A percentile compares a stretch with the other conserved stretches of the same genome.
These are phyloP conservation scores for Quiscalus mexicanus DNA, from an alignment of 2,113 vertebrate genomes.

Conservation along the genomic window DNA sequence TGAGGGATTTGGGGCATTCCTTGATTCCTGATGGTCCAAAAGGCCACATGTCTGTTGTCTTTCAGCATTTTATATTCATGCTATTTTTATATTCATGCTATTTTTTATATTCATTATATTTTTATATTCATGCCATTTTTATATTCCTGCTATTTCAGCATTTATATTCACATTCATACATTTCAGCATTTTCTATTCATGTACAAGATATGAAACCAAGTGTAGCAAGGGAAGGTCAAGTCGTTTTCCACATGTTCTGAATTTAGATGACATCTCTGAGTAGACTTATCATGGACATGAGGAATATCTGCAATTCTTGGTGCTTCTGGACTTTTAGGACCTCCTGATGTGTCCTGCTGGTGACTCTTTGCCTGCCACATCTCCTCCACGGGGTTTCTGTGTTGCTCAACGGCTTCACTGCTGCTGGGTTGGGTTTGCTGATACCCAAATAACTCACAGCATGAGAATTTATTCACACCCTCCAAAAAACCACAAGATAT, in stretches of 20 bases:
- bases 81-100: neutral
- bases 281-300: fast-evolving
- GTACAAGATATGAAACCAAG: neutral
- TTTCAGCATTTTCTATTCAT: neutral
- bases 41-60: neutral
- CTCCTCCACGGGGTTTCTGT: neutral
- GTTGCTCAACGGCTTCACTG: constrained; percentile 2
- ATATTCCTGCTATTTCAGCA: neutral
- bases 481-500: constrained; percentile 75
- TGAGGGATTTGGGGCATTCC: neutral
- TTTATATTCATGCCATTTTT: neutral
- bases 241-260: neutral
- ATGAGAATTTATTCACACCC: constrained; percentile 72
- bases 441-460: constrained; percentile 63
- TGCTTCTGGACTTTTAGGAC: neutral
- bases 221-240: fast-evolving
- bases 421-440: constrained; percentile 28
- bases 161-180: neutral
- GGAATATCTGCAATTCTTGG: neutral
- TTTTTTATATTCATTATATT: neutral
- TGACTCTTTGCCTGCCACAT: neutral
- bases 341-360: neutral
- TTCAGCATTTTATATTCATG: neutral
- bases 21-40: neutral
- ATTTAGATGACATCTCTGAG: neutral